Base-by-base conservation (phyloP, 1,140 invertebrate species). In the Planococcus citri region DNA sequence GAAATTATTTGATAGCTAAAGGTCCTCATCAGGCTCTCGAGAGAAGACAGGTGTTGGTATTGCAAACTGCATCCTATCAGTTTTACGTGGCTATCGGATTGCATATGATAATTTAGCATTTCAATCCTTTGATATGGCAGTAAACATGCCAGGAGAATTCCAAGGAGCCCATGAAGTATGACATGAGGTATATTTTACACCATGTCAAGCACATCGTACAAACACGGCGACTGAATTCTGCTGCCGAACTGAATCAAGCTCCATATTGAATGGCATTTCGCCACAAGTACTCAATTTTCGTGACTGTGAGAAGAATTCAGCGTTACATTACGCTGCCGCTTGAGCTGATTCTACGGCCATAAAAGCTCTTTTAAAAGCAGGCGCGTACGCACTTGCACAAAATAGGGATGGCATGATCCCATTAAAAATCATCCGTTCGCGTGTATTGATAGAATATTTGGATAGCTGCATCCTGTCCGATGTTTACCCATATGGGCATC, bases 1-100 rank as follows among this genome's bases (percentile, higher is more conserved):
- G 12, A 22, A 51, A 1, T 24, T 70, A 12, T 3, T 70, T 58
- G 25, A 27, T 61, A 20, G 1, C 4, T 60, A 51, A 70, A 70
- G 25, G n/a, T n/a, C n/a, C n/a, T n/a, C n/a, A n/a, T n/a, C n/a
- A n/a, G n/a, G n/a, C n/a, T n/a, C 29, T 33, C 1, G 0, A n/a
- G 69, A 70, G 21, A 70, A 70, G 60, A 70, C 69, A 27, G 69
- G 69, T 58, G 24, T 12, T 20, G 69, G 69, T 24, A 57, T 25
- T n/a, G 69, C 69, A 8, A 58, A 27, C 2, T 57, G 20, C 8
- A 69, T 69, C 3, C 4, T 12, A 9, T 14, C 24, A n/a, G 24
- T 27, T n/a, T 69, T 60, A 12, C 10, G 14, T 8, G 10, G 29
- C n/a, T 27, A 58, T 8, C 22, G 1, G 1, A 3, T 69, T 27